A percentile compares a stretch with the other conserved stretches of the same genome.
Evolutionary conservation across 2,113 vertebrate genomes (phyloP).

Genomic region (Pardalotus punctatus): DNA sequence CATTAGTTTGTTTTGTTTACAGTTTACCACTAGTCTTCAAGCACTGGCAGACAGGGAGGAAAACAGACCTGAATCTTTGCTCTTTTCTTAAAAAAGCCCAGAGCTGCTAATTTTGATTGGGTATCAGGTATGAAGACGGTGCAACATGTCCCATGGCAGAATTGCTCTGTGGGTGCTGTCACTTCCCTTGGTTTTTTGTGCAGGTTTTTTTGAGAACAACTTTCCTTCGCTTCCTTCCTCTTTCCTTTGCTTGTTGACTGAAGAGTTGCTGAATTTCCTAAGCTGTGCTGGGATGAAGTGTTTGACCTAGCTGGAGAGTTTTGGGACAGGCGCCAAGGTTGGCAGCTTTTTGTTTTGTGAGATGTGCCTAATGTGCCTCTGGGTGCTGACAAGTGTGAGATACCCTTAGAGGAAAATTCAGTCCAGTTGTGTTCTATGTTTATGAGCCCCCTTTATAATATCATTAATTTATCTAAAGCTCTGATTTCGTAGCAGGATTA

Average conservation of each 20-base stretch:
- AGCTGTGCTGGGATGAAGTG: background rate
- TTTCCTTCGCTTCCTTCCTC: constrained; percentile 9
- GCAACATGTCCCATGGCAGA: background rate
- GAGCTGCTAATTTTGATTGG: background rate
- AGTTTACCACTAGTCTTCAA: background rate
- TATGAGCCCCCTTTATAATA: background rate
- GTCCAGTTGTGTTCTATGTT: rapidly evolving
- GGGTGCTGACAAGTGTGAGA: background rate
- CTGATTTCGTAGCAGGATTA: background rate
- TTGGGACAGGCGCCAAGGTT: background rate
- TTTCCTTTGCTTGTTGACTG: background rate
- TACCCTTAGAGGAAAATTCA: background rate
- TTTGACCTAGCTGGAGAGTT: background rate
- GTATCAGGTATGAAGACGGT: rapidly evolving
- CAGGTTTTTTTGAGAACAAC: background rate
- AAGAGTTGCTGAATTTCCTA: background rate
- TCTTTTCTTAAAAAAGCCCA: background rate
- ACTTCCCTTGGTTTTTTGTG: background rate
- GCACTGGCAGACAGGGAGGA: background rate
- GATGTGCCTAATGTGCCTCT: background rate
- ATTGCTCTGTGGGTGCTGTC: background rate
- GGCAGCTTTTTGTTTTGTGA: background rate
- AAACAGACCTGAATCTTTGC: background rate
- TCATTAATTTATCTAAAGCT: background rate
- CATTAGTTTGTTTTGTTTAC: background rate